Evolutionary conservation across 2,113 vertebrate species (phyloP), one percentile per base, ranked within the genome.

Genomic region (Chinchilla lanigera): DNA sequence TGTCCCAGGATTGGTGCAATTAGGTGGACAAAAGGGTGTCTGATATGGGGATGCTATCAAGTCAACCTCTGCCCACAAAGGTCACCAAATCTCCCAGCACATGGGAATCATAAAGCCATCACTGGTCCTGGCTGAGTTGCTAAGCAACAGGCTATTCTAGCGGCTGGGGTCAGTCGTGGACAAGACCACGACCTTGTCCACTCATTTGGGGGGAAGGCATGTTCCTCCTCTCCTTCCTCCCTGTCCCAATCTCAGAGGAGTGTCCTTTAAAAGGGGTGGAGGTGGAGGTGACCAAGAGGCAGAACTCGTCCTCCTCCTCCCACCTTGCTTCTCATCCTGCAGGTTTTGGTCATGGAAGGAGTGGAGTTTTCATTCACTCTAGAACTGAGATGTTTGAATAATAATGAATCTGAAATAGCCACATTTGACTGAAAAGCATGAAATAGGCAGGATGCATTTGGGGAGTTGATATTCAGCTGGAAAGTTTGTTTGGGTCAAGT

Each of bases 281-380:
- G n/a, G 4, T 24, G 3, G 7, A 56, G 11, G 20, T 52, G 50
- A 47, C 44, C 33, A 5, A 90, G 69, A 86, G 24, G 4, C 35
- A 71, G 77, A 58, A 33, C 17, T 56, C 20, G 16, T 35, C 50
- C 24, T 50, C 17, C 4, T 11, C 0, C 14, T 5, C 8, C 11
- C 2, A 19, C 12, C 14, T 22, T 44, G 10, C 4, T 4, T 24
- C 28, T 58, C 0, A 1, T 1, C 38, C 61, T 47, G 16, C 5
- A 47, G 2, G 35, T 84, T 78, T n/a, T 69, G 58, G 56, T 77
- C 50, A 28, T 41, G 35, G 1, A n/a, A 56, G 44, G 86, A 41
- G 30, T 41, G 61, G 26, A 61, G n/a, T 56, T 91, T 82, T 86
- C 58, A 81, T 35, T 67, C 33, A 77, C 71, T 75, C n/a, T 75